phyloP scores from a whole-genome alignment of 2,888 invertebrate genomes.

The Cryptocheilus praepositus region DNA sequence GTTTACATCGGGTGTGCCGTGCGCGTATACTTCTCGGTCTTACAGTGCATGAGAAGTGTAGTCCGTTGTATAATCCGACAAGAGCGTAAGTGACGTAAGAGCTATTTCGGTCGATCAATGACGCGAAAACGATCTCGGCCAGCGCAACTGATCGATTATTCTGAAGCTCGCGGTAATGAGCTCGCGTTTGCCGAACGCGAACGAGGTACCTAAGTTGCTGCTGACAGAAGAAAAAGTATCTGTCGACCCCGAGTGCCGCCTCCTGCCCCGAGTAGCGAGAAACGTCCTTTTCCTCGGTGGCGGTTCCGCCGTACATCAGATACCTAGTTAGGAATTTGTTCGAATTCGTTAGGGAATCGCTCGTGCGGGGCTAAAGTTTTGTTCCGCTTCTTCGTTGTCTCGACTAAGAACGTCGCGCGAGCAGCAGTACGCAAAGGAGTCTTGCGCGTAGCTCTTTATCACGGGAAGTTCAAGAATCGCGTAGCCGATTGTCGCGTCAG shows the following conservation, averaged over 20 bases:
- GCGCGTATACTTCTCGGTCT: too few relatives aligned
- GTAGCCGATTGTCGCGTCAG: too few relatives aligned
- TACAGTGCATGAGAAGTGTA: too few relatives aligned
- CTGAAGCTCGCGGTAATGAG: constrained; percentile 7
- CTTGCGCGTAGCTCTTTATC: too few relatives aligned
- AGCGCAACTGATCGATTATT: background rate
- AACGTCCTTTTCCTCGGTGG: constrained; percentile 33
- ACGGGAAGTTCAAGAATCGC: too few relatives aligned
- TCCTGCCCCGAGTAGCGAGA: constrained; percentile 6
- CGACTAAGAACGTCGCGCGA: too few relatives aligned
- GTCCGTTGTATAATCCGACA: too few relatives aligned
- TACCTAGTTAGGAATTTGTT: constrained; percentile 59
- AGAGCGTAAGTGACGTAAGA: too few relatives aligned
- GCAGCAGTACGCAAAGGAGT: too few relatives aligned
- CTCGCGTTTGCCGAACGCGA: constrained; percentile 2
- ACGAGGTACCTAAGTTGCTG: constrained; percentile 8
- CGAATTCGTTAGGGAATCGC: constrained; percentile 57
- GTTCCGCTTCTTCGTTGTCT: constrained; percentile 18
- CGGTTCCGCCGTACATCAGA: constrained; percentile 40
- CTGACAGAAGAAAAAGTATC: constrained; percentile 2
- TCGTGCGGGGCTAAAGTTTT: constrained; percentile 14
- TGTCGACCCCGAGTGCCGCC: background rate
- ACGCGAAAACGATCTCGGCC: too few relatives aligned
- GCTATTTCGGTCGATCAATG: too few relatives aligned
- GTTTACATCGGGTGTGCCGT: background rate